A percentile compares a stretch with the other conserved stretches of the same genome.
Conservation (phyloP, 92 coral and sea anemone species). For the Epizoanthus illoricatus region DNA sequence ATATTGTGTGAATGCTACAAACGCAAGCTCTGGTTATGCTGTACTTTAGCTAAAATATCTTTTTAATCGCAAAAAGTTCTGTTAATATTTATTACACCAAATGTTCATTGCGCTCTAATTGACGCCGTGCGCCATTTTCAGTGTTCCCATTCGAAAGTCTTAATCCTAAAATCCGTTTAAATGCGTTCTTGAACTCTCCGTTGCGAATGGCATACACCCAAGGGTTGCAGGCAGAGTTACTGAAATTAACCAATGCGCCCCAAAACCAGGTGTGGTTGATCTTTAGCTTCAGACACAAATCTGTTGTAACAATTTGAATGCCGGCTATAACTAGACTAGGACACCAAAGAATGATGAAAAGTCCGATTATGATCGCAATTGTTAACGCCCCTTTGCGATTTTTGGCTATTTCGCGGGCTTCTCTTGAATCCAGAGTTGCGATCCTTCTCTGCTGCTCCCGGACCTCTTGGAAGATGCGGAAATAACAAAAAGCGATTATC, state of each 20-base stretch:
- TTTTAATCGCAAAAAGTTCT: no score
- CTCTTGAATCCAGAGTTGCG: conserved; percentile 25
- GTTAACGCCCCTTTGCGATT: conserved; percentile 71
- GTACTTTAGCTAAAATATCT: no score
- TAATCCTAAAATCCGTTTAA: conserved; percentile 37
- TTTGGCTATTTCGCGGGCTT: conserved; percentile 17
- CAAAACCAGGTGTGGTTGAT: conserved; percentile 70
- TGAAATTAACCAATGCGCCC: conserved; percentile 66
- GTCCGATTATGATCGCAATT: conserved; percentile 61
- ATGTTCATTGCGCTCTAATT: no score
- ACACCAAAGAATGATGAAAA: conserved; percentile 58
- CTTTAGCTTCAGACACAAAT: conserved; percentile 57
- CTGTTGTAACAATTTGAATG: conserved; percentile 55
- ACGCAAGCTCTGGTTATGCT: no score
- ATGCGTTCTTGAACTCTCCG: conserved; percentile 56
- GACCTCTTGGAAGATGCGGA: conserved; percentile 63
- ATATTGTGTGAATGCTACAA: no score
- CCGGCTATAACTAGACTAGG: conserved; percentile 75
- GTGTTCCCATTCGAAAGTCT: background rate
- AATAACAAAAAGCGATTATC: conserved; percentile 63
- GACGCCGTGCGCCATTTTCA: no score
- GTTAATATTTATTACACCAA: no score
- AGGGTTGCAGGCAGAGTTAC: conserved; percentile 74
- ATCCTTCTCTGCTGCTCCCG: conserved; percentile 48
- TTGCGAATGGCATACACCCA: conserved; percentile 71